Evolutionary conservation across 2,113 vertebrate species (phyloP).

Genomic region (Australoheros scitulus): DNA sequence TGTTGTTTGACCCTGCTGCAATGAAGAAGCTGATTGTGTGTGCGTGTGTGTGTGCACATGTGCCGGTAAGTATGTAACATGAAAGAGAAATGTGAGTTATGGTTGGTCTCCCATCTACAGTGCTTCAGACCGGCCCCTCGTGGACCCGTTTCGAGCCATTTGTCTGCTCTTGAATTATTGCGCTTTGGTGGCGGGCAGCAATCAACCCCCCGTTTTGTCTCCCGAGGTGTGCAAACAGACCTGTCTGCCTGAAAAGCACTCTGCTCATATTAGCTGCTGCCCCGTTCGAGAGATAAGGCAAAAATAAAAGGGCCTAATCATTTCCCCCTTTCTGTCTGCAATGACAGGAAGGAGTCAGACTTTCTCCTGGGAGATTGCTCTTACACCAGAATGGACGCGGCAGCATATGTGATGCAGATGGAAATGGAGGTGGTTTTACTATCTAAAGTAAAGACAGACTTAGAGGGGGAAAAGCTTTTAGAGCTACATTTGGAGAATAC

Average conservation of each 20-base stretch:
- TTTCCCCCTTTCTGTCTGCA: constrained; percentile 58
- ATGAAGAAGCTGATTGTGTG: not conserved
- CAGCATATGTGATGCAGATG: constrained; percentile 52
- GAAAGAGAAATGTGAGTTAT: not conserved
- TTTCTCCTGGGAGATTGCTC: constrained; percentile 59
- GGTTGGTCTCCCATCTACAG: constrained; percentile 21
- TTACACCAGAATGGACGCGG: constrained; percentile 21
- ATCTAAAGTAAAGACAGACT: constrained; percentile 23
- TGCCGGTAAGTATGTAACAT: not conserved
- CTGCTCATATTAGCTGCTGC: constrained; percentile 70
- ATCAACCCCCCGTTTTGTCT: constrained; percentile 41
- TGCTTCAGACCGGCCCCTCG: not conserved
- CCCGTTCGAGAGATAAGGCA: constrained; percentile 70
- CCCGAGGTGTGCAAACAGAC: constrained; percentile 61
- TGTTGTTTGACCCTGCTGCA: not conserved
- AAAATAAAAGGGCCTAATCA: constrained; percentile 63
- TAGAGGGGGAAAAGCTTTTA: constrained; percentile 49
- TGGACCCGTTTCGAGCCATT: constrained; percentile 16
- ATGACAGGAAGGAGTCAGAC: constrained; percentile 67
- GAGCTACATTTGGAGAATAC: constrained; percentile 10
- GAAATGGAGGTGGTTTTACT: constrained; percentile 39
- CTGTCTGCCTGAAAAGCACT: constrained; percentile 68
- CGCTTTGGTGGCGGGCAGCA: constrained; percentile 5
- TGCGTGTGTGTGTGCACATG: not conserved
- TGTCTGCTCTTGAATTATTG: constrained; percentile 19